Conservation (phyloP, 2,888 invertebrate genomes). For the Tachystola acroxantha region DNA sequence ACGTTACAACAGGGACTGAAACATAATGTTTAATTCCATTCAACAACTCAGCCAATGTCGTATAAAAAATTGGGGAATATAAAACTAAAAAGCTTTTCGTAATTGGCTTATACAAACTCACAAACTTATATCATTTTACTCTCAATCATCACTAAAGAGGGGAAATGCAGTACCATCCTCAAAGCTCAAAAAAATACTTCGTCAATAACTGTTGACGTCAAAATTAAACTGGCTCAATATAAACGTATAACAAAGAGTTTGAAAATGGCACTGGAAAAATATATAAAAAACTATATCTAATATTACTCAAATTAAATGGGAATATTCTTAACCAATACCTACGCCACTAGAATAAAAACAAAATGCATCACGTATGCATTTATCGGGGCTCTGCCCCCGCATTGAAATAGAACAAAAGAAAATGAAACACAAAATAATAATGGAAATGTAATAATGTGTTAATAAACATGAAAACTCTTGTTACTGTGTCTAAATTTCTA, state of each 20-base stretch:
- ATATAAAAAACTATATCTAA: slow-evolving; percentile 46
- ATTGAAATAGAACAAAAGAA: slow-evolving; percentile 30
- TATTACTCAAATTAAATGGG: slow-evolving; percentile 58
- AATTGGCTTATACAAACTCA: slow-evolving; percentile 21
- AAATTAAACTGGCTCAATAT: too few species aligned
- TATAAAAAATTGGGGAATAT: slow-evolving; percentile 14
- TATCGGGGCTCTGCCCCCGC: slow-evolving; percentile 34
- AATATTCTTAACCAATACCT: slow-evolving; percentile 65
- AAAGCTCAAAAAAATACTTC: slow-evolving; percentile 23
- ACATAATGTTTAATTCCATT: slow-evolving; percentile 9
- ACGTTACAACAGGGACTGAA: neutral
- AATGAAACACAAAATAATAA: slow-evolving; percentile 40
- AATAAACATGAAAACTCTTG: slow-evolving; percentile 26
- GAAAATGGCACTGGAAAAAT: slow-evolving; percentile 53
- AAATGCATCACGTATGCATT: slow-evolving; percentile 52
- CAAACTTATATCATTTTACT: slow-evolving; percentile 45
- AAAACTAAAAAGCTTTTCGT: slow-evolving; percentile 15
- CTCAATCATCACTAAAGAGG: slow-evolving; percentile 39
- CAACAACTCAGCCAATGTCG: slow-evolving; percentile 4
- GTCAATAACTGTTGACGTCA: slow-evolving; percentile 1
- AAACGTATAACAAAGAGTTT: slow-evolving; percentile 31
- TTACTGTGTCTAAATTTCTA: slow-evolving; percentile 62
- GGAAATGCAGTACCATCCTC: slow-evolving; percentile 45
- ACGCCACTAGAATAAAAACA: slow-evolving; percentile 44
- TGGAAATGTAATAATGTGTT: slow-evolving; percentile 64